Base-by-base conservation (phyloP, 2,888 invertebrate species). In the Teleiodes luculella region DNA sequence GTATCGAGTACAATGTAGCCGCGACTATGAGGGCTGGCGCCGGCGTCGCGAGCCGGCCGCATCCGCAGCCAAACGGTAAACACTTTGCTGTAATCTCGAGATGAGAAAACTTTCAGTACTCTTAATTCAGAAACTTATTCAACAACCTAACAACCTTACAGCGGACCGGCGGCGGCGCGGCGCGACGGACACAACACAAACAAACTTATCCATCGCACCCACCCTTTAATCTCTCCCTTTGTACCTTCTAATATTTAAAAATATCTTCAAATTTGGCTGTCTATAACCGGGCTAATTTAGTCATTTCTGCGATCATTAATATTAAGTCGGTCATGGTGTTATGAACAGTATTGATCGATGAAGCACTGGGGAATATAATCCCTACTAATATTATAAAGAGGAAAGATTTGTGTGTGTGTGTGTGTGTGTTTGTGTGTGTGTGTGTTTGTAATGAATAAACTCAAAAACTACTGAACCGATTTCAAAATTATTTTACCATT, bases 121-220 rank as follows among this genome's bases (percentile, higher is more conserved):
- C 90, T 90, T 90, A 90, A 90, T 90, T 90, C 90, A 89, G 87
- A 90, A 90, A 90, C 88, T 90, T 90, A 89, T 89, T 88, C 88
- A 89, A 88, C 86, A 88, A 84, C 86, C 87, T 88, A 88, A 89
- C 89, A 87, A 88, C 87, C 89, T 89, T 88, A 89, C 80, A 84
- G 83, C 76, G 86, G 84, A 80, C 86, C 85, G 84, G 68, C 70
- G 67, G 83, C 76, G 86, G 84, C 80, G 86, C 85, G 84, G 68
- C 70, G 67, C 60, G 24, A 68, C 70, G 78, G 87, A 86, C 84
- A 76, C 77, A 80, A 82, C 74, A 80, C 87, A 86, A 86, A 88
- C 86, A 89, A 89, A 85, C 83, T 81, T 80, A 79, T 47, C 50
- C 45, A n/a, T n/a, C n/a, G n/a, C n/a, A 78, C 51, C 43, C 49